Evolutionary conservation across 1,140 invertebrate genomes (phyloP), one percentile per base, ranked within the genome.

Genomic region (Cotesia typhae): DNA sequence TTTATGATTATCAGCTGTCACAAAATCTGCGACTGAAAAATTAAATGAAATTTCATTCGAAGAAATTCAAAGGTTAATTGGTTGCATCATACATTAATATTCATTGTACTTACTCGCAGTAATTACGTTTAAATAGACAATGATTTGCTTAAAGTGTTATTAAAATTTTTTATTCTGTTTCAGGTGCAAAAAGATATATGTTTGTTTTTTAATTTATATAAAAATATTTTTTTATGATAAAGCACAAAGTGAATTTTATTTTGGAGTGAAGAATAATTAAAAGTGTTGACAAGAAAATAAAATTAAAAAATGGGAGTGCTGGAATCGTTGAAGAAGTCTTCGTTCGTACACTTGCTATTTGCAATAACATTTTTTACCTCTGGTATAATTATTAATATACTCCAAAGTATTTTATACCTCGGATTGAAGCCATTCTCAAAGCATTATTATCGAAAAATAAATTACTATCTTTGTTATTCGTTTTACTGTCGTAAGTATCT

Each of bases 331-430:
- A 92, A 92, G 83, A 84, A 88, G 75, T 92, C 90, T 35, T 87
- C 89, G 61, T 78, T 92, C 61, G 85, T 92, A 69, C 94, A 96
- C 82, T 86, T 97, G 78, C 90, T 94, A 85, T 90, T 97, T 81
- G 93, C 93, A 65, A 95, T 96, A 80, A 94, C 93, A 68, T 98
- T 97, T 88, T 92, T 98, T 77, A 92, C 92, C 66, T 96, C 95
- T 66, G 96, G 96, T 65, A 82, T 98, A 71, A 90, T 96, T 75
- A 90, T 98, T 66, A 97, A 96, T 89, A 87, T 94, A 72, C 82
- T 93, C 75, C 95, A 97, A 88, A 89, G 90, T 73, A 79, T 94
- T 78, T 88, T 96, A 80, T 96, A 92, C 85, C 84, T 93, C 77
- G 88, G 89, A 71, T 79, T 97, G 38, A 91, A 91, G 81, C 93